A percentile compares a stretch with the other conserved stretches of the same genome.
These are phyloP conservation scores for Pemphredon lugubris DNA, from an alignment of 2,888 invertebrate genomes.

Conservation along the genomic window DNA sequence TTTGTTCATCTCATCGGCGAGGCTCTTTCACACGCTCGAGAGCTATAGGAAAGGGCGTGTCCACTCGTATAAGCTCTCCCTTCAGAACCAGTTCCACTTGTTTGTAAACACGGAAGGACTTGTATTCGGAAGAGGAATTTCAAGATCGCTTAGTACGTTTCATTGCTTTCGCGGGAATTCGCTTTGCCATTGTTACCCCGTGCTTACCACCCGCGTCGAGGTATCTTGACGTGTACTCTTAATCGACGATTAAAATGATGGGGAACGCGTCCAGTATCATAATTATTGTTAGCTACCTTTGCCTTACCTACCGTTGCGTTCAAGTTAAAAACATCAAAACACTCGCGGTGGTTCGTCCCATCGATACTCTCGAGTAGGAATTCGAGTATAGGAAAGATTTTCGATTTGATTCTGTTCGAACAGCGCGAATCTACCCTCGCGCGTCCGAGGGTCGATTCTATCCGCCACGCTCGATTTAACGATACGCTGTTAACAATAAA, in stretches of 20 bases:
- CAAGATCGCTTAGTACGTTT: slow-evolving; percentile 48
- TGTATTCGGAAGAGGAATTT: slow-evolving; percentile 50
- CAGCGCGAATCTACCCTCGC: too few relatives aligned
- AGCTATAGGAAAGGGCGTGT: slow-evolving; percentile 62
- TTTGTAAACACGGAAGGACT: slow-evolving; percentile 68
- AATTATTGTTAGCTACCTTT: too few relatives aligned
- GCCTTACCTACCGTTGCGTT: too few relatives aligned
- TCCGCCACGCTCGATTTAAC: too few relatives aligned
- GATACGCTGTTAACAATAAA: too few relatives aligned
- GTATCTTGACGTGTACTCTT: slow-evolving; percentile 28
- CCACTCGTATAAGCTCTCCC: slow-evolving; percentile 56
- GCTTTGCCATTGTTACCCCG: slow-evolving; percentile 19
- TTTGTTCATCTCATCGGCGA: slow-evolving; percentile 60
- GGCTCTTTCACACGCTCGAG: slow-evolving; percentile 65
- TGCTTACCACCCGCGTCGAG: not conserved
- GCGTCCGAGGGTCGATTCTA: too few relatives aligned
- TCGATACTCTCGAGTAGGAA: too few relatives aligned
- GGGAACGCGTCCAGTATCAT: too few relatives aligned
- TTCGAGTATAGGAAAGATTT: too few relatives aligned
- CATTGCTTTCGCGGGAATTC: slow-evolving; percentile 45
- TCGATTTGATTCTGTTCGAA: too few relatives aligned
- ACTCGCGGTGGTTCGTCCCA: too few relatives aligned
- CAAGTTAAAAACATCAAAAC: too few relatives aligned
- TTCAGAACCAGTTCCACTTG: slow-evolving; percentile 67
- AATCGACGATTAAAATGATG: not conserved